Evolutionary conservation across 2,797 vertebrate species (phyloP), one percentile per base, ranked within the genome.

Genomic region (Chloroceryle inda): DNA sequence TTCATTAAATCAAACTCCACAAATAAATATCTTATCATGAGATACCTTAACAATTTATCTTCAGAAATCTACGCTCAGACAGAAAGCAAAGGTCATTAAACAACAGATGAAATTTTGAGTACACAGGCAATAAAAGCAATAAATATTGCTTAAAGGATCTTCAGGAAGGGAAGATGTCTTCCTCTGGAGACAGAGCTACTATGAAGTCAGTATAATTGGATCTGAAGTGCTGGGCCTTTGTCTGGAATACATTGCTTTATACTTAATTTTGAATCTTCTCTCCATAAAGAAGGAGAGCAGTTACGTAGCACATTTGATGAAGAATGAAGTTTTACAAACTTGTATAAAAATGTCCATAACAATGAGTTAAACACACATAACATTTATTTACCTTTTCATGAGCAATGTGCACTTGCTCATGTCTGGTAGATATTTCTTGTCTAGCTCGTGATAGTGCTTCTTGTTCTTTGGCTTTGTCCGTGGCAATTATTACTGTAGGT

Each of bases 401-500:
- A 94, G 95, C 68, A 81, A 98, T 4, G 7, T 97, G 98, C 78
- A 97, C 94, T 96, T 98, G 92, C 72, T 98, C 98, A 5, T 96
- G 97, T 76, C 94, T 97, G 12, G 93, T 94, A 10, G 93, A 87
- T 56, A 98, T 75, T 88, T 98, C 97, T 98, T 98, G 98, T 97
- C 92, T 97, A 78, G 97, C 92, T 97, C 90, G 97, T 86, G 94
- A 93, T 96, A 98, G 95, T 80, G 94, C 85, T 95, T 98, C 98
- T 92, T 98, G 96, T 61, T 98, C 97, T 88, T 97, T 98, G 90
- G 83, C 45, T 98, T 97, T 97, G 21, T 98, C 98, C n/a, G 97
- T 77, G 22, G 98, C 95, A 80, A 98, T 96, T 97, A 96, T 92
- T 88, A 97, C 97, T 75, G 96, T 97, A 20, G 98, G 96, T 77